Conservation (phyloP, 2,113 vertebrate genomes). For the Cairina moschata region DNA sequence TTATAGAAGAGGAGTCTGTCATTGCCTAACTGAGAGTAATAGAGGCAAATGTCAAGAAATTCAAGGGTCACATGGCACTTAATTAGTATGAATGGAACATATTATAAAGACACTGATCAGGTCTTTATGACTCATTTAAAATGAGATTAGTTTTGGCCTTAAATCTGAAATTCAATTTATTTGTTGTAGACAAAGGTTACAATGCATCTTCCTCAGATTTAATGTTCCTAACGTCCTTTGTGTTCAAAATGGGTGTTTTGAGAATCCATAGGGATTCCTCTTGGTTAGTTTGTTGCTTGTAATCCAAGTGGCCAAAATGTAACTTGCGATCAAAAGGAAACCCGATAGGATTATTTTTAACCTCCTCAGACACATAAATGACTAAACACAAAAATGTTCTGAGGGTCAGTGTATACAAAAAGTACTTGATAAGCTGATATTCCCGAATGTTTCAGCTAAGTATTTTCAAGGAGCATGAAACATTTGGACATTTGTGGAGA, state of each 20-base stretch:
- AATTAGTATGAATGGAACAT: constrained; percentile 51
- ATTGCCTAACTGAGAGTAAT: constrained; percentile 7
- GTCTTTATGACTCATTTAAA: constrained; percentile 53
- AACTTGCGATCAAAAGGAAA: background rate
- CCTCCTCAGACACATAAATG: background rate
- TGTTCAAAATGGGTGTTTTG: background rate
- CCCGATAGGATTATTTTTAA: background rate
- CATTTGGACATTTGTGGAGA: constrained; percentile 26
- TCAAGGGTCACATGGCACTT: constrained; percentile 16
- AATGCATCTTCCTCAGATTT: background rate
- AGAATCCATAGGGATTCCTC: background rate
- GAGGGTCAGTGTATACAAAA: background rate
- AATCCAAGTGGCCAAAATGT: background rate
- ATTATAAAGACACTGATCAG: constrained; percentile 50
- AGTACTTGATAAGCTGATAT: background rate
- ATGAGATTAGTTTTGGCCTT: constrained; percentile 18
- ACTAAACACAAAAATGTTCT: background rate
- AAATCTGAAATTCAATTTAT: background rate
- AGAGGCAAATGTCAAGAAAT: constrained; percentile 49
- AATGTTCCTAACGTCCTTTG: background rate
- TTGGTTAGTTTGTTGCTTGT: background rate
- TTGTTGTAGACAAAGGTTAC: background rate
- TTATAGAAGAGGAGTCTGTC: background rate
- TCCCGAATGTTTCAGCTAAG: constrained; percentile 7
- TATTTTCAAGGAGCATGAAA: constrained; percentile 21